Evolutionary conservation across 2,797 vertebrate genomes (phyloP).

Genomic region (Phataginus tetradactyla): DNA sequence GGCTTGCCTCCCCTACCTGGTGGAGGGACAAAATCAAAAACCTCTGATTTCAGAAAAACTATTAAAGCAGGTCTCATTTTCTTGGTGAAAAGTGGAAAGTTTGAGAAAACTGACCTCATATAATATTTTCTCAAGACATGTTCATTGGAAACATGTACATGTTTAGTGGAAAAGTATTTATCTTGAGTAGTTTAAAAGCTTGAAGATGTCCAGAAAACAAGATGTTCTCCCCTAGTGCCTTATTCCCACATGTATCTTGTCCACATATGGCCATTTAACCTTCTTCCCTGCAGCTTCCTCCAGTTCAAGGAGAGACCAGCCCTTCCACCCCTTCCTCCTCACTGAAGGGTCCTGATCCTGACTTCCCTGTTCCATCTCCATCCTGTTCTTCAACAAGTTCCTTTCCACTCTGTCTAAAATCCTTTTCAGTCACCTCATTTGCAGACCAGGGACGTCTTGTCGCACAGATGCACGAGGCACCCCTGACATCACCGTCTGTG

Average conservation of each 20-base stretch:
- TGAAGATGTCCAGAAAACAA: neutral
- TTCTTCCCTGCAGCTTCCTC: neutral
- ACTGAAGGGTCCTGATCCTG: neutral
- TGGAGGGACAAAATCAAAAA: neutral
- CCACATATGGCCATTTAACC: neutral
- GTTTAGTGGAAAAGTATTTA: neutral
- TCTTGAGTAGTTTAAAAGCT: constrained; percentile 26
- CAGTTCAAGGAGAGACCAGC: neutral
- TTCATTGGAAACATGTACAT: neutral
- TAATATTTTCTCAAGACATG: neutral
- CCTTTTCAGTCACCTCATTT: neutral
- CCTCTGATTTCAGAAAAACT: constrained; percentile 3
- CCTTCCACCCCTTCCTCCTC: neutral
- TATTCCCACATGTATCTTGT: neutral
- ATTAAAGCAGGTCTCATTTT: neutral
- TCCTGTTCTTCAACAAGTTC: neutral
- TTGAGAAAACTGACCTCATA: neutral
- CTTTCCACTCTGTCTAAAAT: neutral
- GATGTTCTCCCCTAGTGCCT: neutral
- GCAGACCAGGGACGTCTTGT: neutral
- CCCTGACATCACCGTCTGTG: neutral
- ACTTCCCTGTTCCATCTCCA: neutral
- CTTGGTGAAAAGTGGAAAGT: neutral
- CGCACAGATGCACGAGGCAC: neutral
- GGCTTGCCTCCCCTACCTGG: neutral